A percentile compares a stretch with the other conserved stretches of the same genome.
phyloP scores from a whole-genome alignment of 1,140 invertebrate species.

The Meloidogyne chitwoodi region DNA sequence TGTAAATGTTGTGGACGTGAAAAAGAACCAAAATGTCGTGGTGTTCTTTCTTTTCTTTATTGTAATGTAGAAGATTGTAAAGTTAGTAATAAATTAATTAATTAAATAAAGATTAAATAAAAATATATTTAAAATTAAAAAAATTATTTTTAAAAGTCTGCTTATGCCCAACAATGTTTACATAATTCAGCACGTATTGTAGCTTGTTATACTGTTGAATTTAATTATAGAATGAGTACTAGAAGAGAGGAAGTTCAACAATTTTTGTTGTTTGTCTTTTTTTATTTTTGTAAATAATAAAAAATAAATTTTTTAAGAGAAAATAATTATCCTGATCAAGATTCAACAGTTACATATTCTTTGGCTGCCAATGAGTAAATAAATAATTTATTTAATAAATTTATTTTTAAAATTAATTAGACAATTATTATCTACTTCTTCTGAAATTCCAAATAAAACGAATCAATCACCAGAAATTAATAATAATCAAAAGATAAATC shows the following conservation, averaged over 20 bases:
- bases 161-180: conserved; percentile 60
- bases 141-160: conserved; percentile 50
- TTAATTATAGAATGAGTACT: conserved; percentile 59
- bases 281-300: background rate
- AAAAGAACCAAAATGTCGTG: conserved; percentile 41
- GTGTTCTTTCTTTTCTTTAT: conserved; percentile 51
- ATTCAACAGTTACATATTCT: conserved; percentile 24
- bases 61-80: conserved; percentile 55
- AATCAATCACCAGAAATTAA: background rate
- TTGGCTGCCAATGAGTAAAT: background rate
- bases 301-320: conserved; percentile 21
- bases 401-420: too few relatives aligned
- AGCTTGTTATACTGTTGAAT: conserved; percentile 59
- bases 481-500: background rate
- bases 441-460: background rate
- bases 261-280: conserved; percentile 1
- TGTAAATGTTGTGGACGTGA: conserved; percentile 50
- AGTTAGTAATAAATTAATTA: too few relatives aligned
- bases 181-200: conserved; percentile 57
- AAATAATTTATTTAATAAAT: too few relatives aligned
- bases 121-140: too few relatives aligned
- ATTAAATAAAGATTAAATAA: too few relatives aligned
- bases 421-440: too few relatives aligned
- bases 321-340: conserved; percentile 57
- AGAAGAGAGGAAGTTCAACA: conserved; percentile 13